Percentiles rank a stretch among this genome's conserved stretches.
These are phyloP conservation scores for Sebastiscus albofasciatus DNA, from an alignment of 2,797 vertebrate species.

Conservation along the genomic window DNA sequence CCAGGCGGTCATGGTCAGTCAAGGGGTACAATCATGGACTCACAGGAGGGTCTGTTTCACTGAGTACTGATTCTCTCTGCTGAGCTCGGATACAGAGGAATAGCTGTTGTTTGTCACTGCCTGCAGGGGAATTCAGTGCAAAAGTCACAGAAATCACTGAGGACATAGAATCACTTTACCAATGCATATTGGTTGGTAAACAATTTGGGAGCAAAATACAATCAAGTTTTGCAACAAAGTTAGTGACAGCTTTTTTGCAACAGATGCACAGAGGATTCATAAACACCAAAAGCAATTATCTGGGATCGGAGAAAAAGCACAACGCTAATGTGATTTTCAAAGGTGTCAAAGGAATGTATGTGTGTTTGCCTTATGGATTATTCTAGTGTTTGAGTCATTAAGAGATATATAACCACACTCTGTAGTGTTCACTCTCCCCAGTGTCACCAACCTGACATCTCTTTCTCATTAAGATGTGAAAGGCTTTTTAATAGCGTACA, in stretches of 20 bases:
- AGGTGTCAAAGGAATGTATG: background rate
- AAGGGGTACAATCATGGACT: conserved; percentile 33
- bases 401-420: background rate
- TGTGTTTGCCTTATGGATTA: background rate
- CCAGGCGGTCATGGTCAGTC: conserved; percentile 37
- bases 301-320: background rate
- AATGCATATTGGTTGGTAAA: background rate
- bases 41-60: conserved; percentile 34
- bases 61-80: conserved; percentile 22
- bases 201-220: background rate
- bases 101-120: background rate
- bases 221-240: background rate
- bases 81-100: conserved; percentile 8
- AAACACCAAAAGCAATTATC: conserved; percentile 12
- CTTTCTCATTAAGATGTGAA: background rate
- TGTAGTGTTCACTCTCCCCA: background rate
- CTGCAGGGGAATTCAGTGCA: conserved; percentile 8
- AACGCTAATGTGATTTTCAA: background rate
- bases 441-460: background rate
- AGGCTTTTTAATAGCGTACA: background rate
- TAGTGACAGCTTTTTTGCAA: background rate
- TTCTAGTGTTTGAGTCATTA: background rate
- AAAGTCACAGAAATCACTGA: background rate
- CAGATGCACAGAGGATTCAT: conserved; percentile 9
- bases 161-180: background rate